Base-by-base conservation (phyloP, 2,888 invertebrate species). In the Hirtodrosophila cameraria region DNA sequence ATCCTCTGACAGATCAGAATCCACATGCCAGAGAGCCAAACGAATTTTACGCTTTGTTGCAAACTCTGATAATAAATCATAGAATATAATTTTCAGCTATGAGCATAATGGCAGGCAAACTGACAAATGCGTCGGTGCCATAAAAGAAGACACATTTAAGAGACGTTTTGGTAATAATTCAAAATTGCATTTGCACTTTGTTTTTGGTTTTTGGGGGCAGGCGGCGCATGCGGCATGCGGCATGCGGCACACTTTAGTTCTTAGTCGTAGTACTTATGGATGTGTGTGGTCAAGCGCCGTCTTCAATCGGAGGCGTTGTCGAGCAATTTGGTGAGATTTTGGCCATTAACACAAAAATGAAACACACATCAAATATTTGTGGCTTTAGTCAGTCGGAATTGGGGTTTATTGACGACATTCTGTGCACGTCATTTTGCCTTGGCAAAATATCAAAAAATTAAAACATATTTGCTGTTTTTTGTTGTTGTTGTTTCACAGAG, bases 41-140 rank as follows among this genome's bases (percentile, higher is more conserved):
- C 73, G 68, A 87, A 86, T 86, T 87, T 87, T 74, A 70, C 79
- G 87, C 86, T 82, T 81, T 76, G 82, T 82, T 84, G 87, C 70
- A 70, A 58, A 61, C 68, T 73, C 54, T 75, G 82, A 78, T 80
- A 79, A 87, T 86, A 86, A 87, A 86, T 86, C 79, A 84, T 69
- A 70, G 67, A 73, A 76, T 73, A 65, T 72, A 75, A 85, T 82
- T 81, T 76, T 79, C 71, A 65, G 52, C 52, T 55, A 48, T 33
- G 46, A 57, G 57, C 59, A 54, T 53, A 39, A 54, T 49, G 54
- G 38, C 52, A 48, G 43, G 43, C 30, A 49, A 18, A 61, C n/a
- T n/a, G 75, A 60, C 39, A 62, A 64, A 65, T 62, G 53, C 50
- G 55, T 59, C 59, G 71, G 16, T 57, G 55, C 67, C 65, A 55